Percentiles rank a stretch among this genome's conserved stretches.
Conservation (phyloP, 2,113 vertebrate species). For the Cardinalis cardinalis region DNA sequence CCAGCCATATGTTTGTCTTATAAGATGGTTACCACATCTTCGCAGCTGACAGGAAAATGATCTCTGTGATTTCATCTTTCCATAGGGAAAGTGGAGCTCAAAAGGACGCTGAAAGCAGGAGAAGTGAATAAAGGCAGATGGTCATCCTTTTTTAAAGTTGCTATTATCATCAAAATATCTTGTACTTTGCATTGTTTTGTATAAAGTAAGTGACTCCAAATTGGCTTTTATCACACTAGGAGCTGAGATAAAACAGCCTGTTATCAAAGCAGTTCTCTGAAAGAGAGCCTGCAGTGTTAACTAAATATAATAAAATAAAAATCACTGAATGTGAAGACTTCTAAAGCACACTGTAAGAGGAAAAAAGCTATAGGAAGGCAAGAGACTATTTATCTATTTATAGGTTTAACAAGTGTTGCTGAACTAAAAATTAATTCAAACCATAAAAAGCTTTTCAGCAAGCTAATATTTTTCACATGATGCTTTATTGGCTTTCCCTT, state of each 20-base stretch:
- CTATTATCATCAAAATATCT: constrained; percentile 24
- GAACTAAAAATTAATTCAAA: constrained; percentile 31
- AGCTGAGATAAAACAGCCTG: constrained; percentile 24
- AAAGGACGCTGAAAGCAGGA: not conserved
- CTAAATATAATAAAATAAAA: constrained; percentile 53
- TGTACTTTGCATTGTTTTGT: constrained; percentile 24
- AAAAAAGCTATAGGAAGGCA: not conserved
- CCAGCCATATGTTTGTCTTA: not conserved
- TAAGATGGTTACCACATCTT: not conserved
- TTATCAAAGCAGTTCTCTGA: constrained; percentile 22
- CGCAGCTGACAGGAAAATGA: not conserved
- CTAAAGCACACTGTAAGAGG: not conserved
- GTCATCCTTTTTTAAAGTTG: not conserved
- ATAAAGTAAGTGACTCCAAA: constrained; percentile 20
- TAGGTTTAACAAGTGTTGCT: constrained; percentile 4
- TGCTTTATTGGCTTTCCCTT: not conserved
- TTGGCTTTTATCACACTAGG: constrained; percentile 24
- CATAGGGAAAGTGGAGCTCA: not conserved
- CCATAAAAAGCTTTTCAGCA: constrained; percentile 16
- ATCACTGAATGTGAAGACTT: constrained; percentile 18
- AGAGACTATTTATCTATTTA: constrained; percentile 37
- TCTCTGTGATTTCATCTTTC: not conserved
- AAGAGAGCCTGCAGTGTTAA: constrained; percentile 13
- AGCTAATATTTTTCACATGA: not conserved
- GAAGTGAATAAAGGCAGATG: constrained; percentile 17